Evolutionary conservation across 2,797 vertebrate genomes (phyloP).

Genomic region (Gambelia wislizenii): DNA sequence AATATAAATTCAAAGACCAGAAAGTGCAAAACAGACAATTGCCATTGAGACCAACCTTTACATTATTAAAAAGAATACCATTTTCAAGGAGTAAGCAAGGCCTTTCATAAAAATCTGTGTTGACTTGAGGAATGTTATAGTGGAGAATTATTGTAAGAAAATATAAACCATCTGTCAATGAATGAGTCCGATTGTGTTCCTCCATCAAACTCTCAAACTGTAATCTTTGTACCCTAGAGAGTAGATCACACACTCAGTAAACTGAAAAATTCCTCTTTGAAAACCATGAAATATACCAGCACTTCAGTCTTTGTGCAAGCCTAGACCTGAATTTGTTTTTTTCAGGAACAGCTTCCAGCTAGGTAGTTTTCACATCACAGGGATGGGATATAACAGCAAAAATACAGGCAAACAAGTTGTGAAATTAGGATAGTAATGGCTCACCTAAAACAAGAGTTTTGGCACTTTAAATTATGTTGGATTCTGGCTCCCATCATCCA

Average conservation of each 20-base stretch:
- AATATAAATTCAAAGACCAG: too few relatives aligned
- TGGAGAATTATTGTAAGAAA: not conserved
- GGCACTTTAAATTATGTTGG: not conserved
- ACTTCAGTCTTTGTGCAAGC: not conserved
- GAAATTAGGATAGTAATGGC: not conserved
- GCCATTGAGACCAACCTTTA: too few relatives aligned
- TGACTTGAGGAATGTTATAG: not conserved
- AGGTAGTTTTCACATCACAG: not conserved
- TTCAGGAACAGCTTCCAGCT: not conserved
- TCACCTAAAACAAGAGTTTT: not conserved
- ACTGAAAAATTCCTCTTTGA: not conserved
- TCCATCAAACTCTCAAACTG: not conserved
- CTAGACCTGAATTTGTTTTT: not conserved
- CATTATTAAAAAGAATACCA: not conserved
- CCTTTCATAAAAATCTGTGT: too few relatives aligned
- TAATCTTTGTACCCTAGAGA: not conserved
- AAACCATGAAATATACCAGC: not conserved
- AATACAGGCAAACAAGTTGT: not conserved
- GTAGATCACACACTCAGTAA: not conserved
- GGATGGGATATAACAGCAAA: not conserved
- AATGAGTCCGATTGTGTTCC: not conserved
- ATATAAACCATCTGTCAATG: not conserved
- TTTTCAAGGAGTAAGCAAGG: not conserved
- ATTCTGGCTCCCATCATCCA: not conserved
- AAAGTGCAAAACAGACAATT: not conserved